Evolutionary conservation across 2,797 vertebrate genomes (phyloP), one percentile per base, ranked within the genome.

Genomic region (Artibeus lituratus): DNA sequence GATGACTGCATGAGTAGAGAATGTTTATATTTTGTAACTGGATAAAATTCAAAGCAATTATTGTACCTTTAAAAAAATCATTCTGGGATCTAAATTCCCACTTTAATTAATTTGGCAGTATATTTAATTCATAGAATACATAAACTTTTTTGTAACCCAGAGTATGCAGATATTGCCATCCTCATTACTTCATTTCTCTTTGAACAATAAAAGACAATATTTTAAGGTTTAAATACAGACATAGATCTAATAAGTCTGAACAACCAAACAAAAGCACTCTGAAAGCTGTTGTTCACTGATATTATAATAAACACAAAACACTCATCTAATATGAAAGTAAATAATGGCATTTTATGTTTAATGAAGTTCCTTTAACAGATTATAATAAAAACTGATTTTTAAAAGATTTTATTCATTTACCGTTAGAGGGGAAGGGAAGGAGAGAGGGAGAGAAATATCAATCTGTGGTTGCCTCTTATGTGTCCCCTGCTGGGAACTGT

Each of bases 121-220:
- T 87, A 82, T 74, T 83, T 97, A 97, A 83, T 94, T 91, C 95
- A 97, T 98, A 95, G 15, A 97, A 76, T 29, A 87, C 15, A 7
- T 84, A 90, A 80, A 96, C 1, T 16, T 93, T 78, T 95, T 94
- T 80, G 95, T 32, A 97, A 83, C 76, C 80, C 96, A 22, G 26
- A 67, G 26, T 82, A 37, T 55, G 10, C 47, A 87, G 74, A n/a
- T 96, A 95, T 90, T 95, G 24, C 8, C 5, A 3, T 70, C 2
- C 86, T 87, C 14, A 93, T 96, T 69, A 37, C 87, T 57, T 94
- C 72, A 57, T 95, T 91, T 91, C 89, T 98, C 87, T 55, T 80
- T 77, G 72, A 89, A 24, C 19, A 95, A 85, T 87, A 91, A 44
- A 87, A 88, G 3, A 11, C 81, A 90, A 85, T 93, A 95, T 91